Base-by-base conservation (phyloP, 2,888 invertebrate species). In the Euplexia lucipara region DNA sequence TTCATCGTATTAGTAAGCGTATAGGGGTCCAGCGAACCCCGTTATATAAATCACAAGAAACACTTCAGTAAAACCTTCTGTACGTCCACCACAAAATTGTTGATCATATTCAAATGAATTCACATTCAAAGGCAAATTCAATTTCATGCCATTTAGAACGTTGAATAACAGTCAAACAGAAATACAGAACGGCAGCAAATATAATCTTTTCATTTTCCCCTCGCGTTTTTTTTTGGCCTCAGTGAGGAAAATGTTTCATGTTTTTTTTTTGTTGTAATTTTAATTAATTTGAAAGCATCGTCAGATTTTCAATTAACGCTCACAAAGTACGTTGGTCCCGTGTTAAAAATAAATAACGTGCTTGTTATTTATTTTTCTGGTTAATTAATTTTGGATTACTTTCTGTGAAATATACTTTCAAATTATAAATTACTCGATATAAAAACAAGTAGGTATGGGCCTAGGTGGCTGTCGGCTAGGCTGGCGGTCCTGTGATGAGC, bases 251-350 rank as follows among this genome's bases (percentile, higher is more conserved):
- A 57, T 37, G 58, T 48, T 64, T 56, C 30, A 75, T 70, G 64
- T 75, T 62, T 70, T 76, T n/a, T n/a, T n/a, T n/a, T n/a, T n/a
- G n/a, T n/a, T 65, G 30, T 59, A 47, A 76, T 52, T 48, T 48
- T 64, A 56, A 64, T 70, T 70, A 52, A 32, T 48, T 52, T 16
- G 26, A 34, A 34, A 51, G 18, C 53, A 54, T 9, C 22, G 37
- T 26, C 18, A 16, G 41, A 30, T 49, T 73, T 70, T 56, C 34
- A 64, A 70, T 64, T 59, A 70, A 54, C 41, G 42, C 8, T 48
- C 32, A 9, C 12, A 49, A 22, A 49, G 45, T 41, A 32, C 20
- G 16, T 20, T 37, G 14, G n/a, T 20, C 12, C n/a, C 26, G 26
- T 26, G 5, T 26, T 26, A 26, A 26, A 26, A 26, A 26, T 26